Evolutionary conservation across 2,113 vertebrate genomes (phyloP).

Genomic region (Pristiophorus japonicus): DNA sequence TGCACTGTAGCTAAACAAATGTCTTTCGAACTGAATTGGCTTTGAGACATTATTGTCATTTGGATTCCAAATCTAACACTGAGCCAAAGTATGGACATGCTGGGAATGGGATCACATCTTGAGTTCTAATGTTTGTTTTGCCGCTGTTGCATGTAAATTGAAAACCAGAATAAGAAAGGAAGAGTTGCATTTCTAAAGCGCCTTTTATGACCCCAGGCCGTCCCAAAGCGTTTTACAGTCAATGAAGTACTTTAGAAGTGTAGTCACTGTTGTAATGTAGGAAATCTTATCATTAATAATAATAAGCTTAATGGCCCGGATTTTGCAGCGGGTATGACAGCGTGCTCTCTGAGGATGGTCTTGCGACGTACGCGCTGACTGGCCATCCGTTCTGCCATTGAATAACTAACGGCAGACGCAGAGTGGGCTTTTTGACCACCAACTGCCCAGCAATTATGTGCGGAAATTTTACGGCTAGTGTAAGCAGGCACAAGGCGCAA

Average conservation of each 20-base stretch:
- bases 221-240: background rate
- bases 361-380: too few species aligned
- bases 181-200: background rate
- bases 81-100: background rate
- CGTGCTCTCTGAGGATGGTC: too few species aligned
- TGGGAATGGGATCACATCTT: background rate
- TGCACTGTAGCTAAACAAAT: background rate
- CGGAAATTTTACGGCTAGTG: too few species aligned
- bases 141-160: background rate
- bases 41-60: background rate
- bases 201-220: background rate
- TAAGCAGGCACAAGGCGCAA: too few species aligned
- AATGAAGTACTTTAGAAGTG: background rate
- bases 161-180: background rate
- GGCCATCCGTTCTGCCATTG: too few species aligned
- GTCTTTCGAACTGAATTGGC: background rate
- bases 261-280: background rate
- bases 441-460: too few species aligned
- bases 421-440: too few species aligned
- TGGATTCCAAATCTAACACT: background rate
- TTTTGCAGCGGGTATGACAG: too few species aligned
- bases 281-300: background rate
- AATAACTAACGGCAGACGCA: too few species aligned
- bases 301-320: background rate
- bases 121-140: background rate